A percentile compares a stretch with the other conserved stretches of the same genome.
These are phyloP conservation scores for Lacerta bilineata DNA, from an alignment of 2,797 vertebrate genomes.

Conservation along the genomic window DNA sequence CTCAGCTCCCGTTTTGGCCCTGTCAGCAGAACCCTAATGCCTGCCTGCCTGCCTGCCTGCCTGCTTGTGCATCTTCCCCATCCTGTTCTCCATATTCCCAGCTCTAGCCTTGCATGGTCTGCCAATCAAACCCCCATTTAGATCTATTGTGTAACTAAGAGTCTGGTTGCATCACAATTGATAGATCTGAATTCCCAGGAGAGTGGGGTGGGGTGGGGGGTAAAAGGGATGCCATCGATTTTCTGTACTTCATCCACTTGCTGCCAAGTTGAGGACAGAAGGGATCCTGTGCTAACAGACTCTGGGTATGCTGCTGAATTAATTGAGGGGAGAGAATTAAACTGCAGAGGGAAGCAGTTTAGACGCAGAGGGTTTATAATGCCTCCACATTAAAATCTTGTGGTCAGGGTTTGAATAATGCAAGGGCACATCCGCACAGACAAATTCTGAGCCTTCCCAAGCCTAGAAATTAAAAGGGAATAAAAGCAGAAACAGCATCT, in stretches of 20 bases:
- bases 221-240: slow-evolving; percentile 16
- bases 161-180: not conserved
- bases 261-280: not conserved
- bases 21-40: not conserved
- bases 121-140: not conserved
- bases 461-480: not conserved
- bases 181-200: not conserved
- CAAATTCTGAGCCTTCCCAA: too few species aligned
- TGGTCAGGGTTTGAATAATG: not conserved
- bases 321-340: not conserved
- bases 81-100: too few species aligned
- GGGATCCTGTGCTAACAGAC: not conserved
- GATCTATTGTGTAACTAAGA: slow-evolving; percentile 8
- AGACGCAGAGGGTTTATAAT: not conserved
- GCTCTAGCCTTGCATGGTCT: not conserved
- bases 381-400: not conserved
- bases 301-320: not conserved
- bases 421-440: not conserved
- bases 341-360: not conserved
- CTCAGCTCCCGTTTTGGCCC: not conserved
- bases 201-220: not conserved
- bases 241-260: not conserved
- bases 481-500: too few species aligned
- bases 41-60: not conserved
- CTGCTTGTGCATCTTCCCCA: not conserved